Evolutionary conservation across 92 coral and sea anemone species (phyloP), one percentile per base, ranked within the genome.

Genomic region (Zoanthus sociatus): DNA sequence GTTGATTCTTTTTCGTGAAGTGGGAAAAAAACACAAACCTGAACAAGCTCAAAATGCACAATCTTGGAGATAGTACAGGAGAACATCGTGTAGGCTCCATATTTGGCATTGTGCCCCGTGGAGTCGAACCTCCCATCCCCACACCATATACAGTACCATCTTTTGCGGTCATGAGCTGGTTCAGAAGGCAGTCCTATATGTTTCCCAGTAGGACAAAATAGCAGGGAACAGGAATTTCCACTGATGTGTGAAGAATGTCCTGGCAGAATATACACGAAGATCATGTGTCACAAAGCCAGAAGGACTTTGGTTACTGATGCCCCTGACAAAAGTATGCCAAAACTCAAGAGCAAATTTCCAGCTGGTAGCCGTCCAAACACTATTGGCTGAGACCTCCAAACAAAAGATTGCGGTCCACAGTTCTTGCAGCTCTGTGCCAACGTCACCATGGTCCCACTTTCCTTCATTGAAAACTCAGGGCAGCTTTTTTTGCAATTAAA

Each of bases 361-460:
- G 86, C 86, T 60, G 86, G 86, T 14, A 56, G 73, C 53, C 73
- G 76, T 51, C 76, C 76, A 42, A 71, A 71, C 76, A 42, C 76
- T 51, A 71, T 71, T 71, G 76, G 76, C 76, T 71, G 76, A 30
- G 76, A 71, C 76, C 76, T 71, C 76, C 76, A 71, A 71, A 71
- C 76, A 71, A 71, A 71, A 14, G 5, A 71, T 37, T 71, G 48
- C 15, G 66, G 61, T 7, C 66, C 87, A 83, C 87, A 83, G 37
- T 44, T 83, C 32, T 86, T 78, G 66, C 89, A 86, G 46, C 76
- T 71, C 46, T 86, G 89, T 54, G 76, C 84, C 61, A 86, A 83
- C 16, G 89, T 86, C 58, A 86, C 89, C 89, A 86, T 86, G 33
- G 89, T 76, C 76, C 76, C 77, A 72, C 77, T 72, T 72, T 72